Conservation (phyloP, 2,888 invertebrate genomes). For the Scaptomyza parva region DNA sequence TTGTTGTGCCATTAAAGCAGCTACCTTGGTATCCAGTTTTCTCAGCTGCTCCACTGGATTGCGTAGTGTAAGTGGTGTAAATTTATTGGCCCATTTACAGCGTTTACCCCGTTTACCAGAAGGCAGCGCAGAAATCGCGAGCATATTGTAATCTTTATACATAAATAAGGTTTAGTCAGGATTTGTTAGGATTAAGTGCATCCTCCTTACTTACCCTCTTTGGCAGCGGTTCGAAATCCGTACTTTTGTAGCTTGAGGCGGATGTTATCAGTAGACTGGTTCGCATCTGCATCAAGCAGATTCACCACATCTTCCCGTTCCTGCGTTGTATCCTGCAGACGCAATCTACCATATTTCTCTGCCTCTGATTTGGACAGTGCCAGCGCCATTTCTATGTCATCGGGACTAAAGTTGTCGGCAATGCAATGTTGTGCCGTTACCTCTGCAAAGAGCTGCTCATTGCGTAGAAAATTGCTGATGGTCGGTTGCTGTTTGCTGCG, state of each 20-base stretch:
- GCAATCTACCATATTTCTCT: constrained; percentile 55
- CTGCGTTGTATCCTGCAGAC: constrained; percentile 41
- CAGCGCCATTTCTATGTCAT: constrained; percentile 89
- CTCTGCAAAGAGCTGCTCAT: constrained; percentile 82
- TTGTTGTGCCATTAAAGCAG: constrained; percentile 68
- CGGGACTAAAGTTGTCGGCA: constrained; percentile 87
- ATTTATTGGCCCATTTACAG: constrained; percentile 83
- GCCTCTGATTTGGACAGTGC: constrained; percentile 88
- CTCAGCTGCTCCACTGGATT: constrained; percentile 71
- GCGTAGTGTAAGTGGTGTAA: constrained; percentile 82
- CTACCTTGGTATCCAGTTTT: constrained; percentile 70
- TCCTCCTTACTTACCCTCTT: constrained; percentile 65
- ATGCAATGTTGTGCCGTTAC: constrained; percentile 82
- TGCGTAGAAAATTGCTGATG: constrained; percentile 81
- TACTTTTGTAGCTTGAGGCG: constrained; percentile 87
- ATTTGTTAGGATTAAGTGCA: not conserved
- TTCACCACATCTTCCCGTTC: constrained; percentile 52
- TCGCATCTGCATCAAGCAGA: constrained; percentile 49
- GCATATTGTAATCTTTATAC: constrained; percentile 75
- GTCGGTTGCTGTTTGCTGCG: constrained; percentile 73
- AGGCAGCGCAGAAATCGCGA: constrained; percentile 63
- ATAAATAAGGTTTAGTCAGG: too few species aligned
- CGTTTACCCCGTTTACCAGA: constrained; percentile 59
- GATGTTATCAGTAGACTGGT: constrained; percentile 73
- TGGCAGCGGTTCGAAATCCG: constrained; percentile 86